Evolutionary conservation across 2,113 vertebrate genomes (phyloP).

Genomic region (Gnathonemus echidnorhynchus): DNA sequence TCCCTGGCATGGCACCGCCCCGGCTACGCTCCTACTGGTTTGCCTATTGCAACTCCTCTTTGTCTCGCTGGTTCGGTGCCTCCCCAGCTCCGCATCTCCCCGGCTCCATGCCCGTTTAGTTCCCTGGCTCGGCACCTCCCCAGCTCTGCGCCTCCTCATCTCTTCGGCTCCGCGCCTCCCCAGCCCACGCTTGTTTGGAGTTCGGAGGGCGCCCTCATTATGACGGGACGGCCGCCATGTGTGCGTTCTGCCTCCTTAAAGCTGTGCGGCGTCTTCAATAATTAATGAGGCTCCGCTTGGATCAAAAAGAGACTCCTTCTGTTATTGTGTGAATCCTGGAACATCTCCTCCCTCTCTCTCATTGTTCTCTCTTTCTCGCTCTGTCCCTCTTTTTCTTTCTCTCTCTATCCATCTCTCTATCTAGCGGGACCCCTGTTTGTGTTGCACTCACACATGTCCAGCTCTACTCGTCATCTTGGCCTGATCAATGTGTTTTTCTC

Average conservation of each 20-base stretch:
- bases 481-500: constrained; percentile 9
- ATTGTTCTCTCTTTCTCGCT: background rate
- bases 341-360: constrained; percentile 29
- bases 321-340: constrained; percentile 37
- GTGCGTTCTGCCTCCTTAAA: constrained; percentile 46
- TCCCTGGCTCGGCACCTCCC: background rate
- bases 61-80: background rate
- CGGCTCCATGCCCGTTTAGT: background rate
- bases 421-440: background rate
- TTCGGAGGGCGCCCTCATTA: constrained; percentile 47
- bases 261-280: constrained; percentile 60
- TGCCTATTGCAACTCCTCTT: no score
- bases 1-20: no score
- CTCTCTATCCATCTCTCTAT: background rate
- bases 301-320: constrained; percentile 57
- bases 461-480: background rate
- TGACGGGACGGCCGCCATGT: constrained; percentile 42
- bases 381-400: constrained; percentile 9
- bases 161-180: background rate
- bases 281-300: constrained; percentile 54
- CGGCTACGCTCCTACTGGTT: no score
- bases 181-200: constrained; percentile 39
- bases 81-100: background rate
- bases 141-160: background rate
- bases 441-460: background rate